Evolutionary conservation across 1,140 invertebrate genomes (phyloP).

Genomic region (Bombus superbus): DNA sequence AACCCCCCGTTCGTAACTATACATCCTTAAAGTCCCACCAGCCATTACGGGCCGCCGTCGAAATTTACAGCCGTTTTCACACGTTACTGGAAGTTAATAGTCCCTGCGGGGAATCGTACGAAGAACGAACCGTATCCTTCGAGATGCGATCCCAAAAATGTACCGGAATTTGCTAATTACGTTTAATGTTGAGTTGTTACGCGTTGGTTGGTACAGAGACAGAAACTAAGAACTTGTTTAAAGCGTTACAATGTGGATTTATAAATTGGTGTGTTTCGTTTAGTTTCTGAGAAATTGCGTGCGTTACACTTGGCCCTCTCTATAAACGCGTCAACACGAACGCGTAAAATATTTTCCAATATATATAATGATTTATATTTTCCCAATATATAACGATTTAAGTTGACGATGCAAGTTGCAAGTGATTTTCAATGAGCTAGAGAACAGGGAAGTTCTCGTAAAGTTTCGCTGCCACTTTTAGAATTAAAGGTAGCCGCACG

Average conservation of each 20-base stretch:
- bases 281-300: too few relatives aligned
- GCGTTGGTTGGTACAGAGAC: too few relatives aligned
- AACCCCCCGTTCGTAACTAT: conserved; percentile 65
- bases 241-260: too few relatives aligned
- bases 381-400: too few relatives aligned
- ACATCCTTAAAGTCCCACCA: conserved; percentile 78
- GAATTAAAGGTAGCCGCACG: conserved; percentile 41
- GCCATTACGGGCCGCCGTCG: conserved; percentile 73
- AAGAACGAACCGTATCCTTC: conserved; percentile 11
- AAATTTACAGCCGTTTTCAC: conserved; percentile 82
- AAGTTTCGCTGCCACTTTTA: conserved; percentile 11
- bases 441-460: conserved; percentile 9
- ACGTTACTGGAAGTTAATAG: conserved; percentile 79
- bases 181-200: too few relatives aligned
- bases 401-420: not conserved
- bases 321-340: too few relatives aligned
- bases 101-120: conserved; percentile 46
- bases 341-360: too few relatives aligned
- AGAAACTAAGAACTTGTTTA: too few relatives aligned
- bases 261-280: too few relatives aligned
- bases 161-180: conserved; percentile 15
- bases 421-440: not conserved
- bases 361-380: too few relatives aligned
- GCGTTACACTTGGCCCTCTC: too few relatives aligned
- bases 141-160: conserved; percentile 9